Conservation (phyloP, 2,797 vertebrate species). For the Melanotaenia maccullochi region DNA sequence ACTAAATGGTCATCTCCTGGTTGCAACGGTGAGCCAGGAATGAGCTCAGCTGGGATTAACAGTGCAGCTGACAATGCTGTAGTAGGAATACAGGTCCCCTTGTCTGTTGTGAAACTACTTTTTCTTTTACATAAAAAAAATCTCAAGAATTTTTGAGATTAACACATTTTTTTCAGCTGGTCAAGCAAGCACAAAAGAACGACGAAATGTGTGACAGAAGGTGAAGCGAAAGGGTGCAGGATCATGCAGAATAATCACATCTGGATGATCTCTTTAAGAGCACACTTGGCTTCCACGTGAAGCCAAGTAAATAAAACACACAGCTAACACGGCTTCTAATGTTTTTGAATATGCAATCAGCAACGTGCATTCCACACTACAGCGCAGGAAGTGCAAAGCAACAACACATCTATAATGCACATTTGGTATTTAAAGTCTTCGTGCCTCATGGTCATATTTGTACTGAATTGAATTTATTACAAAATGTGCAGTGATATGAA, state of each 20-base stretch:
- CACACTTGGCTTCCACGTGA: conserved; percentile 41
- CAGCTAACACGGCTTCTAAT: conserved; percentile 46
- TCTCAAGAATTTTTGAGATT: not conserved
- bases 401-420: conserved; percentile 74
- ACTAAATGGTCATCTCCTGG: conserved; percentile 62
- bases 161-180: conserved; percentile 20
- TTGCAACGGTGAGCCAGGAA: conserved; percentile 43
- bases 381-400: conserved; percentile 50
- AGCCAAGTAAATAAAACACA: conserved; percentile 63
- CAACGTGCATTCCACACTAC: conserved; percentile 53
- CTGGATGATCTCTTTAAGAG: conserved; percentile 73
- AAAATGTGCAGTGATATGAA: conserved; percentile 84
- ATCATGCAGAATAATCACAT: conserved; percentile 73
- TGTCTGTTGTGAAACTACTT: conserved; percentile 38
- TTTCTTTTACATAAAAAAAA: not conserved
- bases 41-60: conserved; percentile 56
- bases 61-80: conserved; percentile 17
- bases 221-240: conserved; percentile 41
- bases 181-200: conserved; percentile 39
- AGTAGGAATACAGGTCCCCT: conserved; percentile 35
- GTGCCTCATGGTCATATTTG: conserved; percentile 84
- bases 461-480: conserved; percentile 84
- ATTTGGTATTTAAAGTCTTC: conserved; percentile 83
- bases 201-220: conserved; percentile 37
- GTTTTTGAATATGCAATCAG: conserved; percentile 64